These are phyloP conservation scores for Pholis gunnellus DNA, from an alignment of 2,113 vertebrate genomes.

Conservation along the genomic window DNA sequence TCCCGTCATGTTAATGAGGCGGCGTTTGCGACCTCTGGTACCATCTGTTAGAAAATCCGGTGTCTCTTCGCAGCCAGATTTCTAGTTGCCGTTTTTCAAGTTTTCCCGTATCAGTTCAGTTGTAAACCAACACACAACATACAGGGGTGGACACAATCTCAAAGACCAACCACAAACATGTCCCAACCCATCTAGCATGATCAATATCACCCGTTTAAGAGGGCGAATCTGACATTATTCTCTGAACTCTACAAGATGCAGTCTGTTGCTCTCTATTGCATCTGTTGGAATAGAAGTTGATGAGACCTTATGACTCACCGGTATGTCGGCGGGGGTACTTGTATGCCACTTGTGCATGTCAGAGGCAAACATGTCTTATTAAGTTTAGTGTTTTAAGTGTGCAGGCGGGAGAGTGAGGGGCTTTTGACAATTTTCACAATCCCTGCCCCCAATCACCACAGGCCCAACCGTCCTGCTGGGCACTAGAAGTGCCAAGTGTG, in stretches of 20 bases:
- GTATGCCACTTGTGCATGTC: background rate
- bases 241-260: background rate
- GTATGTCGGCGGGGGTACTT: background rate
- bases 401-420: slow-evolving; percentile 5
- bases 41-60: slow-evolving; percentile 41
- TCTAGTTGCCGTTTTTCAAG: background rate
- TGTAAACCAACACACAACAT: background rate
- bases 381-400: slow-evolving; percentile 6
- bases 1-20: slow-evolving; percentile 51
- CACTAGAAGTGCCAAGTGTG: slow-evolving; percentile 37
- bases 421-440: slow-evolving; percentile 44
- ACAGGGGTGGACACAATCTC: background rate
- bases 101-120: background rate
- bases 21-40: slow-evolving; percentile 27
- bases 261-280: slow-evolving; percentile 6
- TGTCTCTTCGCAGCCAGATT: background rate
- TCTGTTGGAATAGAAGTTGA: background rate
- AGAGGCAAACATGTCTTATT: slow-evolving; percentile 15
- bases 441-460: slow-evolving; percentile 29
- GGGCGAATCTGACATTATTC: background rate
- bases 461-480: slow-evolving; percentile 36
- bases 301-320: slow-evolving; percentile 7
- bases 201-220: background rate
- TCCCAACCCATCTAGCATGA: background rate
- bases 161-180: background rate